Evolutionary conservation across 2,888 invertebrate species (phyloP).

Genomic region (Lacanobia wlatinum): DNA sequence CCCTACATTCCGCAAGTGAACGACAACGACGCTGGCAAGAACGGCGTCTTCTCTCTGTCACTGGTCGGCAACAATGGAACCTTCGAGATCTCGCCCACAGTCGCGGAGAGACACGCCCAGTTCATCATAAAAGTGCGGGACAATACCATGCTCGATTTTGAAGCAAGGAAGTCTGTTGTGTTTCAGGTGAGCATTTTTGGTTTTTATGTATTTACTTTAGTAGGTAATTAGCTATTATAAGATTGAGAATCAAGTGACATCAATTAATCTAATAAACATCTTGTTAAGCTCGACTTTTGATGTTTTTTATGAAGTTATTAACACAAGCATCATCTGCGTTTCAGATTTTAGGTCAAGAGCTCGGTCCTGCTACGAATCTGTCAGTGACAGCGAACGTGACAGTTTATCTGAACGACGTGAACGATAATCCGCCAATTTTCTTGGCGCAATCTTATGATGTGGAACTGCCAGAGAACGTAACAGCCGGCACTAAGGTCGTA

Average conservation of each 20-base stretch:
- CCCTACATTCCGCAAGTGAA: slow-evolving; percentile 93
- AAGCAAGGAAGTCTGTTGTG: slow-evolving; percentile 93
- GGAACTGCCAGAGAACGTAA: slow-evolving; percentile 95
- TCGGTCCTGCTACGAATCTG: slow-evolving; percentile 94
- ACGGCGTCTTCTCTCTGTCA: slow-evolving; percentile 95
- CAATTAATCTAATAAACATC: not conserved
- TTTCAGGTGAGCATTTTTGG: slow-evolving; percentile 91
- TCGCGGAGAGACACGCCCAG: slow-evolving; percentile 94
- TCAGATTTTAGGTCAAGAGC: slow-evolving; percentile 95
- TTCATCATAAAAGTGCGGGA: slow-evolving; percentile 96
- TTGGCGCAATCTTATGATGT: slow-evolving; percentile 93
- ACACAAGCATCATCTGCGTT: slow-evolving; percentile 66
- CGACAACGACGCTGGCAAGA: slow-evolving; percentile 95
- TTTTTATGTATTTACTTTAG: not conserved
- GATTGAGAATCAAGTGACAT: not conserved
- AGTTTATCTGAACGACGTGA: slow-evolving; percentile 95
- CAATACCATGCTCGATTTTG: slow-evolving; percentile 95
- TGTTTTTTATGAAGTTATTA: not conserved
- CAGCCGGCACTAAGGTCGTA: slow-evolving; percentile 93
- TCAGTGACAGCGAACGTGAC: slow-evolving; percentile 94
- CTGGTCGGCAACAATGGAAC: slow-evolving; percentile 96
- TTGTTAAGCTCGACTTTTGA: not conserved
- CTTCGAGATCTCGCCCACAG: slow-evolving; percentile 96
- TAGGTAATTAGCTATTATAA: not conserved
- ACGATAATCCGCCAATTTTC: slow-evolving; percentile 97